Base-by-base conservation (phyloP, 2,888 invertebrate genomes). In the Drosophila antonietae region DNA sequence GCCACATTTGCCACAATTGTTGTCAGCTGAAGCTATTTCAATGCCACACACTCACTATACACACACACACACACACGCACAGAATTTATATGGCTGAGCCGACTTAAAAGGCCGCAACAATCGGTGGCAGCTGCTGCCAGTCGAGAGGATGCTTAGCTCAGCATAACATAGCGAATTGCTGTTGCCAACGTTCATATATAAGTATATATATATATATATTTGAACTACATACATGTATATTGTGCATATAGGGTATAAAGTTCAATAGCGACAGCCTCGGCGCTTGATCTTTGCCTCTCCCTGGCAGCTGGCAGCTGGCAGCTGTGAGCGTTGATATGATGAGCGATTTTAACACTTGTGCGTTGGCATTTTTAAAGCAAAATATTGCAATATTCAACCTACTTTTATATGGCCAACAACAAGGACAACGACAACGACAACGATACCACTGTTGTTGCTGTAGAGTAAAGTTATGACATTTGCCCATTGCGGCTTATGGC, bases 321-420 rank as follows among this genome's bases (percentile, higher is more conserved):
- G 77, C 80, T 81, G 87, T 56, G 60, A 60, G 77, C 55, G 73
- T 80, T 88, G 88, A 86, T 77, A 89, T 74, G 83, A 85, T 89
- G 88, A 89, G 86, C 83, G 88, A 87, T 87, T 89, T 87, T 77
- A 85, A 79, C 86, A 87, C 90, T 89, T 89, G 71, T 75, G 76
- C 68, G 77, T 63, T 76, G 77, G 80, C 78, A 88, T 78, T 82
- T 89, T 86, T 89, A 89, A 85, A 81, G 76, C 64, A 67, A 70
- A 81, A 81, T 83, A 72, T 75, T 87, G 81, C 79, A 76, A 71
- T 81, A 78, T 87, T 88, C 76, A 84, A 83, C 79, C 79, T 73
- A 85, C 81, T 86, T 86, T 86, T 61, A 66, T 73, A 53, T 63
- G 63, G 68, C 78, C 56, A 64, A 53, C 52, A 61, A 35, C 57